Base-by-base conservation (phyloP, 35 echinoderm and acorn worm species). In the Eucidaris tribuloides region DNA sequence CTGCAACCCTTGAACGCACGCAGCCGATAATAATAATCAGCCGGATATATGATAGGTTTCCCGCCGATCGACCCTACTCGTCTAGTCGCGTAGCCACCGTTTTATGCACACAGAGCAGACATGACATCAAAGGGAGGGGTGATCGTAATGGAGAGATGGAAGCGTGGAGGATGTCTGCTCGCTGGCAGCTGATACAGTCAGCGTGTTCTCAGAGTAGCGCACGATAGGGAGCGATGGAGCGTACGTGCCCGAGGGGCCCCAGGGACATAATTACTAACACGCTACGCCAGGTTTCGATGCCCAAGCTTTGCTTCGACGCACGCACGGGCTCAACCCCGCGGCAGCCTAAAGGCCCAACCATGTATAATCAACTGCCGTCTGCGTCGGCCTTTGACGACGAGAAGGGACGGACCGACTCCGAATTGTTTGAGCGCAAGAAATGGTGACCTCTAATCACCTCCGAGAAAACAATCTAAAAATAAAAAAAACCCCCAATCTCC, bases 221-320 rank as follows among this genome's bases (percentile, higher is more conserved):
- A 39, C 44, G 43, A 52, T 79, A 28, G 43, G 43, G 44, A 52
- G 43, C 77, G 44, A 79, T 52, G 27, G 43, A 52, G 43, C 44
- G 44, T 79, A 79, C 43, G 49, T 79, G 43, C 77, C 43, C 77
- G 43, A 79, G 18, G 33, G 43, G 27, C 70, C 76, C 76, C 27
- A 42, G 85, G 85, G 85, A 79, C 85, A 79, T 88, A 88, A 88
- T 88, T 88, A 88, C 85, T 40, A 65, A 81, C 85, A 88, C 85
- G 85, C 85, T 62, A 88, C 85, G 77, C 40, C 63, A 64, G 68
- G 68, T 74, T 74, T 50, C 80, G 59, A 60, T 63, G 80, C 80
- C 44, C 80, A 36, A 65, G 58, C 80, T 83, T 41, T 42, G 60
- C 37, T 42, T 83, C n/a, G 58, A 83, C 80, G 80, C 60, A 62